A percentile compares a stretch with the other conserved stretches of the same genome.
These are phyloP conservation scores for Ectobius pallidus DNA, from an alignment of 2,888 invertebrate species.

Conservation along the genomic window DNA sequence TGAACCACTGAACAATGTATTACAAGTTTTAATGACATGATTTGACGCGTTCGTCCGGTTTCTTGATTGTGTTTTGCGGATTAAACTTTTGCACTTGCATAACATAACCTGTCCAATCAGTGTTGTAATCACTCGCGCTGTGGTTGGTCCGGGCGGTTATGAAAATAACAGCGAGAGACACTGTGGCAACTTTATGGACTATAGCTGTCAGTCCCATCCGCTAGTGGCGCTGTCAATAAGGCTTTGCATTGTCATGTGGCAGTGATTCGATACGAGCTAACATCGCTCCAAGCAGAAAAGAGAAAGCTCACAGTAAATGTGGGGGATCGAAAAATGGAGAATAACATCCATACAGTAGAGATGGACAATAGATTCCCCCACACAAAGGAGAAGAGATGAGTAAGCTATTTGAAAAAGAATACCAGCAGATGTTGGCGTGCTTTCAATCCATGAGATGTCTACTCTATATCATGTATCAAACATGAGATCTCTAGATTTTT, in stretches of 20 bases:
- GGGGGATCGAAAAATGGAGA: not conserved
- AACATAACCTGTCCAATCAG: conserved; percentile 9
- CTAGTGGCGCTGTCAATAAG: not conserved
- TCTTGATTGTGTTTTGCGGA: too few species aligned
- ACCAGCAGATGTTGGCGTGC: too few species aligned
- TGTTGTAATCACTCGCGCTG: not conserved
- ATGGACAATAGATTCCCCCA: not conserved
- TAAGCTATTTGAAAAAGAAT: not conserved
- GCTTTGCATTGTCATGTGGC: conserved; percentile 1
- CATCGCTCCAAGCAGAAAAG: not conserved
- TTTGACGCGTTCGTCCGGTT: too few species aligned
- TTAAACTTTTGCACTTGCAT: not conserved
- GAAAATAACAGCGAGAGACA: conserved; percentile 2
- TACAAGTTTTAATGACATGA: too few species aligned
- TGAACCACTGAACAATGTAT: too few species aligned
- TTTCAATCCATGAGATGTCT: too few species aligned
- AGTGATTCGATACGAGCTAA: not conserved
- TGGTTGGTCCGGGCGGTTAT: conserved; percentile 14
- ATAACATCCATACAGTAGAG: not conserved
- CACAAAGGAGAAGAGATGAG: not conserved
- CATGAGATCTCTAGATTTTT: too few species aligned
- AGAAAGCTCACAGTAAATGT: conserved; percentile 4
- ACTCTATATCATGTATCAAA: too few species aligned
- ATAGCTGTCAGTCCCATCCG: not conserved
- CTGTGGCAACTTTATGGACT: not conserved